Evolutionary conservation across 2,113 vertebrate genomes (phyloP).

Genomic region (Heterotilapia buettikoferi): DNA sequence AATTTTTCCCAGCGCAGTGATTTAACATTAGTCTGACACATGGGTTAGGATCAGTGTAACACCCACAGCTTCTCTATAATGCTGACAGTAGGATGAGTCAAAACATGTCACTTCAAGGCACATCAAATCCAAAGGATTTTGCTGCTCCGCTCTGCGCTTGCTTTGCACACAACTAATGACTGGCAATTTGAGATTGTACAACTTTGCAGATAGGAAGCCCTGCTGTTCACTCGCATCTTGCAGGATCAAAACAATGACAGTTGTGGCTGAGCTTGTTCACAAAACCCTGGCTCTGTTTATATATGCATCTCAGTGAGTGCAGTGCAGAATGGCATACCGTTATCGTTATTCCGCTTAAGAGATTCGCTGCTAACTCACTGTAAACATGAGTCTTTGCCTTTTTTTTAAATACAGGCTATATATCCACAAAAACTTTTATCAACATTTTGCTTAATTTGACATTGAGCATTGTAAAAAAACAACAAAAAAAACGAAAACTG

Average conservation of each 20-base stretch:
- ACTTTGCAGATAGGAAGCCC: neutral
- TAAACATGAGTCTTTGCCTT: neutral
- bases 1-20: neutral
- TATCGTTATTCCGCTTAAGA: neutral
- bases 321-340: neutral
- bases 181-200: conserved; percentile 20
- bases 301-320: neutral
- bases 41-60: neutral
- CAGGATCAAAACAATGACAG: neutral
- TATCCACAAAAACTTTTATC: neutral
- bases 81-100: conserved; percentile 6
- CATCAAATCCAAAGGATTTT: conserved; percentile 18
- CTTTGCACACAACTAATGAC: conserved; percentile 21
- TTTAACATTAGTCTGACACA: neutral
- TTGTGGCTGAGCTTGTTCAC: neutral
- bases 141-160: neutral
- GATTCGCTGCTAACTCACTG: neutral
- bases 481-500: rapidly evolving
- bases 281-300: neutral
- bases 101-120: conserved; percentile 18
- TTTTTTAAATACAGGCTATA: neutral
- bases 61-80: neutral
- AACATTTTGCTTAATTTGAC: neutral
- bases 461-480: neutral
- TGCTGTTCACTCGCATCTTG: conserved; percentile 16